Evolutionary conservation across 1,140 invertebrate species (phyloP).

Genomic region (Saccostrea cuccullata): DNA sequence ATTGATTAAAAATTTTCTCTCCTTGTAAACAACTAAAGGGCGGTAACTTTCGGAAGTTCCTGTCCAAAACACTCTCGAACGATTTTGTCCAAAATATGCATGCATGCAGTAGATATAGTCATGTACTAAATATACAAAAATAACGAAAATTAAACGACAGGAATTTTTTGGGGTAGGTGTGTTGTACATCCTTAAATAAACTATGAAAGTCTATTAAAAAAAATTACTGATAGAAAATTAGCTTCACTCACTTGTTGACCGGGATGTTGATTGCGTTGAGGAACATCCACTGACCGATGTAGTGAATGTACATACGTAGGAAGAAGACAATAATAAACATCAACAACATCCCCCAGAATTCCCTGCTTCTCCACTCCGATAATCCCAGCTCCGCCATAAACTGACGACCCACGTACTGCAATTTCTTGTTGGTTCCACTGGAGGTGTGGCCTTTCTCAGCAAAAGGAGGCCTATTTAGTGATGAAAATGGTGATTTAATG

Average conservation of each 20-base stretch:
- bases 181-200: no score
- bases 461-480: constrained; percentile 66
- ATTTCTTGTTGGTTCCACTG: constrained; percentile 65
- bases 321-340: constrained; percentile 73
- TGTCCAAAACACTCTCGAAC: no score
- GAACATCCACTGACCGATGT: constrained; percentile 74
- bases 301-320: constrained; percentile 72
- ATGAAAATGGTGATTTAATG: not conserved
- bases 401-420: constrained; percentile 73
- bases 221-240: not conserved
- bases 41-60: no score
- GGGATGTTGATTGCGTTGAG: constrained; percentile 72
- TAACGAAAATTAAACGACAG: no score
- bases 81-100: no score
- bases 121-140: no score
- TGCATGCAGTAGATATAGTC: no score
- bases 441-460: constrained; percentile 68
- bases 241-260: constrained; percentile 74
- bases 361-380: constrained; percentile 74
- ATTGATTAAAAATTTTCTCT: no score
- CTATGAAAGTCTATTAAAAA: no score
- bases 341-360: constrained; percentile 77
- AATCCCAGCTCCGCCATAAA: constrained; percentile 75
- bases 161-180: no score
- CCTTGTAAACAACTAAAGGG: no score